Percentiles rank a stretch among this genome's conserved stretches.
phyloP scores from a whole-genome alignment of 2,113 vertebrate species.

The Albula goreensis region DNA sequence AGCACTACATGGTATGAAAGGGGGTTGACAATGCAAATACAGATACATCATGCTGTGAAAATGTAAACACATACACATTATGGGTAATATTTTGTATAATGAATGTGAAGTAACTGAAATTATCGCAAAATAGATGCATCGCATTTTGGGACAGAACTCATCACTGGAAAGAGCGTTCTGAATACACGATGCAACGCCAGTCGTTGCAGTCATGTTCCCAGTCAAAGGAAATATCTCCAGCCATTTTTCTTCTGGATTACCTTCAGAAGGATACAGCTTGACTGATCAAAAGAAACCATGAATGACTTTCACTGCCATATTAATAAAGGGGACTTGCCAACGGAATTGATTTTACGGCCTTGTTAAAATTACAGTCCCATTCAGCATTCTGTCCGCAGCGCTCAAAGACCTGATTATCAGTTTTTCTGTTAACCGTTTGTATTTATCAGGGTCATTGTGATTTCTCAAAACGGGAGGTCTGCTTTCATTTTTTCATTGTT shows the following conservation, averaged over 20 bases:
- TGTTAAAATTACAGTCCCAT: conserved; percentile 17
- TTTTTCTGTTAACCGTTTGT: background rate
- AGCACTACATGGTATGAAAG: too few relatives aligned
- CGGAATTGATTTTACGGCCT: conserved; percentile 14
- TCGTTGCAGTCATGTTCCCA: background rate
- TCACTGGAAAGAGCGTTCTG: background rate
- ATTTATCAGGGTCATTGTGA: background rate
- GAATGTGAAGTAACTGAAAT: too few relatives aligned
- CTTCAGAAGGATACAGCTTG: conserved; percentile 9
- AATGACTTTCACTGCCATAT: background rate
- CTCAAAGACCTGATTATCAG: background rate
- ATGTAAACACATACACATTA: too few relatives aligned
- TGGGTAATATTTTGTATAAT: too few relatives aligned
- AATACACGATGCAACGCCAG: background rate
- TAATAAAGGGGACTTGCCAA: background rate
- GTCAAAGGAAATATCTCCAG: background rate
- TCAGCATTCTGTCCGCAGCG: background rate
- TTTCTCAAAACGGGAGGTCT: too few relatives aligned
- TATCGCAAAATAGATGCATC: too few relatives aligned
- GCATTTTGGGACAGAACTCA: too few relatives aligned
- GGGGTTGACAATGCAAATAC: too few relatives aligned
- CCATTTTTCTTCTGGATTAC: conserved; percentile 10
- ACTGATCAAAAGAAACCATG: background rate
- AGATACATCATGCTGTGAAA: too few relatives aligned
- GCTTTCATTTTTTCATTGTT: too few relatives aligned